A percentile compares a stretch with the other conserved stretches of the same genome.
Conservation (phyloP, 30 jellyfish, hydroid and myxozoan genomes). For the Turritopsis dohrnii region DNA sequence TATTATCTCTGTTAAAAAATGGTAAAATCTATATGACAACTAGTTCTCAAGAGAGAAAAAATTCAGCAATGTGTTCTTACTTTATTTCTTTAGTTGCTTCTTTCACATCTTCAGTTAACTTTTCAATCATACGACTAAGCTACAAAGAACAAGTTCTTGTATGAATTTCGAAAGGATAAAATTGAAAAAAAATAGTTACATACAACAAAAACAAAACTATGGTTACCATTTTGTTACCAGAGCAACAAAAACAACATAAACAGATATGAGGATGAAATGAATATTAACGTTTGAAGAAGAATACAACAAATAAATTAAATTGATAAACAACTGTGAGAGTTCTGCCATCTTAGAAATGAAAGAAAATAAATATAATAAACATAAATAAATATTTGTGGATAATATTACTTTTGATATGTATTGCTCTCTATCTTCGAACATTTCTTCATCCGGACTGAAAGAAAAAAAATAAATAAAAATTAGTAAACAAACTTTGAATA, state of each 20-base stretch:
- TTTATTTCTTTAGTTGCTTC: background rate
- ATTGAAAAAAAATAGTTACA: background rate
- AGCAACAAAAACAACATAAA: background rate
- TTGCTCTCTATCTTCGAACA: background rate
- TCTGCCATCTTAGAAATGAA: too few species aligned
- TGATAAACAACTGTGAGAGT: background rate
- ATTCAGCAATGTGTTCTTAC: background rate
- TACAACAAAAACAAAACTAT: background rate
- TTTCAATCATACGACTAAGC: conserved; percentile 25
- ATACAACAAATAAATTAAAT: background rate
- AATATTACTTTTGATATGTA: conserved; percentile 3
- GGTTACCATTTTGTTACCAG: too few species aligned
- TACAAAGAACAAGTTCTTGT: background rate
- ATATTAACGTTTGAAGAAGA: background rate
- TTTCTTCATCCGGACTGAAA: conserved; percentile 9
- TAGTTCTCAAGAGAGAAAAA: background rate
- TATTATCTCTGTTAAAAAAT: too few species aligned
- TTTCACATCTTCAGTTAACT: conserved; percentile 23
- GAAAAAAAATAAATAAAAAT: background rate
- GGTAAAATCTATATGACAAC: too few species aligned
- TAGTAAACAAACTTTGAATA: background rate
- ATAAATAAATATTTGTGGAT: too few species aligned
- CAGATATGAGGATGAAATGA: background rate
- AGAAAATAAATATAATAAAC: too few species aligned
- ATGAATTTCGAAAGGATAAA: background rate